These are phyloP conservation scores for Macheiramphus alcinus DNA, from an alignment of 2,113 vertebrate genomes.

Conservation along the genomic window DNA sequence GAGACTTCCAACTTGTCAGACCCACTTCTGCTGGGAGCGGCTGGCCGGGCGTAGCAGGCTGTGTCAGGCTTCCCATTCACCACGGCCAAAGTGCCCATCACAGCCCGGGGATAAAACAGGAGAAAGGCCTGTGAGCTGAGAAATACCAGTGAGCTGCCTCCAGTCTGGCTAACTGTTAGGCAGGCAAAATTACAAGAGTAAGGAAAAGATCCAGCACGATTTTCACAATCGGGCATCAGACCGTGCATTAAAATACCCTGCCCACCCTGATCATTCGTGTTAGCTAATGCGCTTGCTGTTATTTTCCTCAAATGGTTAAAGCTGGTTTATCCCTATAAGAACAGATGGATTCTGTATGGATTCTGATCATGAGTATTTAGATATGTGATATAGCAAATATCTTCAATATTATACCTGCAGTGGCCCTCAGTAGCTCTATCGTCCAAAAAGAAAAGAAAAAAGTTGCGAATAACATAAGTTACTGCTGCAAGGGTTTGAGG, in stretches of 20 bases:
- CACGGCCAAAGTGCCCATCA: background rate
- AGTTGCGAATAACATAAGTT: background rate
- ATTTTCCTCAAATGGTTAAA: background rate
- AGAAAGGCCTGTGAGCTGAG: background rate
- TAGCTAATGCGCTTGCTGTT: background rate
- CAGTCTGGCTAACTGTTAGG: rapidly evolving
- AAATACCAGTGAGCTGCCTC: background rate
- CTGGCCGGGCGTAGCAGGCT: background rate
- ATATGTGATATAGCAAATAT: background rate
- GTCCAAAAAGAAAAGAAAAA: background rate
- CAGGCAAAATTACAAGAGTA: background rate
- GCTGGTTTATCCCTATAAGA: background rate
- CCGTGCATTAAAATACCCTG: background rate
- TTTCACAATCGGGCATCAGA: background rate
- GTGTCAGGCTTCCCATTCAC: background rate
- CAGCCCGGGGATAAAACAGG: background rate
- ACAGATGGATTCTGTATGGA: background rate
- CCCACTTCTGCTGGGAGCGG: background rate
- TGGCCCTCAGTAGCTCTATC: background rate
- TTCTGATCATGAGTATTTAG: background rate
- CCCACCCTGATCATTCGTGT: rapidly evolving
- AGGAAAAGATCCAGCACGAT: background rate
- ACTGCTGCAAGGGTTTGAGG: background rate
- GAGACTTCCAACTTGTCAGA: conserved; percentile 20
- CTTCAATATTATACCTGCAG: background rate